Percentiles rank a stretch among this genome's conserved stretches.
Conservation (phyloP, 2,888 invertebrate species). For the Ditula angustiorana region DNA sequence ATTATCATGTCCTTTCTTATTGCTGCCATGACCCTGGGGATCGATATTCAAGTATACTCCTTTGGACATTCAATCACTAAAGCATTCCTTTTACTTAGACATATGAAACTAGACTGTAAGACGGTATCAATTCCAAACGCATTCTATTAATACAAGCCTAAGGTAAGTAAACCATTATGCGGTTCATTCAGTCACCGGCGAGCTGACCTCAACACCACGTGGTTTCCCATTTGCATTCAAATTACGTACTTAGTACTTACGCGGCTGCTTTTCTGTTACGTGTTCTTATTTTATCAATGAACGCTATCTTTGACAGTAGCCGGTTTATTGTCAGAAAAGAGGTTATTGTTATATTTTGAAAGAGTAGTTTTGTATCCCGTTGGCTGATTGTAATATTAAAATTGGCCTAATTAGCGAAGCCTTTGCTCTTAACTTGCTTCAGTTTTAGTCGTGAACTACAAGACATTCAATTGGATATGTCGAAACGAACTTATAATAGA, state of each 20-base stretch:
- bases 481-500: too few species aligned
- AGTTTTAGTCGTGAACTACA: too few species aligned
- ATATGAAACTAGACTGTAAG: background rate
- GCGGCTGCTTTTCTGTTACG: background rate
- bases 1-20: too few species aligned
- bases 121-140: background rate
- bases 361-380: too few species aligned
- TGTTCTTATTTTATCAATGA: constrained; percentile 2
- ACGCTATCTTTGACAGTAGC: background rate
- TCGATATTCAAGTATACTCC: too few species aligned
- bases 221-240: constrained; percentile 24
- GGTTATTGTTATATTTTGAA: background rate
- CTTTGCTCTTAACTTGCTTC: too few species aligned
- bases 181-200: constrained; percentile 21
- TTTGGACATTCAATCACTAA: too few species aligned
- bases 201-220: constrained; percentile 17
- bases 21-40: too few species aligned
- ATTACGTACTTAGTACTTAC: constrained; percentile 4
- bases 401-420: too few species aligned
- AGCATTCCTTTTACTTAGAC: background rate
- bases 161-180: constrained; percentile 27
- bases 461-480: too few species aligned
- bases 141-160: background rate
- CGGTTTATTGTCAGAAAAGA: background rate
- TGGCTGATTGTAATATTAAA: too few species aligned